Evolutionary conservation across 92 coral and sea anemone species (phyloP).

Genomic region (Palythoa heliodiscus): DNA sequence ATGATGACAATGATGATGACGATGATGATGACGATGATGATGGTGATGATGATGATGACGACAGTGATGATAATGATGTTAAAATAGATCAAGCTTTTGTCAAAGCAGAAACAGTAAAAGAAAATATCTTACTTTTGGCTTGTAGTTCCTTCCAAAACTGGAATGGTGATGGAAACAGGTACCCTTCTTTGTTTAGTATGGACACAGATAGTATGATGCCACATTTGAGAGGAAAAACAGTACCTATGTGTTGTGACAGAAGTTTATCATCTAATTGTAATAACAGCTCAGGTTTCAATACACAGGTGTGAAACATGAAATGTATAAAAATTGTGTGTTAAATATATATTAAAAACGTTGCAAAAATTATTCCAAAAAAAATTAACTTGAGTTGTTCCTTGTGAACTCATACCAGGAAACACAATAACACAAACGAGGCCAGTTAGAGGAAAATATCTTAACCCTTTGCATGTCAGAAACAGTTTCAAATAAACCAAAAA

Average conservation of each 20-base stretch:
- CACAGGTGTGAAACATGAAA: background rate
- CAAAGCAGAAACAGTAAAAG: background rate
- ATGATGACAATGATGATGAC: too few relatives aligned
- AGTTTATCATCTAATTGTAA: background rate
- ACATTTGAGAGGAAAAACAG: constrained; percentile 80
- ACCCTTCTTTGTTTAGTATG: constrained; percentile 82
- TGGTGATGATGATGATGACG: too few relatives aligned
- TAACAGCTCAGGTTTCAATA: background rate
- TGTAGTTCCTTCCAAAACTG: constrained; percentile 86
- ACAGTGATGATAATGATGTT: background rate
- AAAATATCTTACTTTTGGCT: constrained; percentile 48
- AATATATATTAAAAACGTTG: too few relatives aligned
- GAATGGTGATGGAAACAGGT: constrained; percentile 90
- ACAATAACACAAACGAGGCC: too few relatives aligned
- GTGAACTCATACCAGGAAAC: too few relatives aligned
- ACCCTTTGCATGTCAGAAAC: too few relatives aligned
- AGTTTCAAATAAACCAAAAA: too few relatives aligned
- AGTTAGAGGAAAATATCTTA: too few relatives aligned
- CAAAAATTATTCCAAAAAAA: too few relatives aligned
- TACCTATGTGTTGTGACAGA: constrained; percentile 51
- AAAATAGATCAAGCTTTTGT: background rate
- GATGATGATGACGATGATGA: too few relatives aligned
- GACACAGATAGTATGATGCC: constrained; percentile 80
- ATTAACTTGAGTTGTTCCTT: too few relatives aligned
- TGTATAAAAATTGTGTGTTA: background rate